Evolutionary conservation across 2,797 vertebrate species (phyloP).

Genomic region (Halcyon leucocephala): DNA sequence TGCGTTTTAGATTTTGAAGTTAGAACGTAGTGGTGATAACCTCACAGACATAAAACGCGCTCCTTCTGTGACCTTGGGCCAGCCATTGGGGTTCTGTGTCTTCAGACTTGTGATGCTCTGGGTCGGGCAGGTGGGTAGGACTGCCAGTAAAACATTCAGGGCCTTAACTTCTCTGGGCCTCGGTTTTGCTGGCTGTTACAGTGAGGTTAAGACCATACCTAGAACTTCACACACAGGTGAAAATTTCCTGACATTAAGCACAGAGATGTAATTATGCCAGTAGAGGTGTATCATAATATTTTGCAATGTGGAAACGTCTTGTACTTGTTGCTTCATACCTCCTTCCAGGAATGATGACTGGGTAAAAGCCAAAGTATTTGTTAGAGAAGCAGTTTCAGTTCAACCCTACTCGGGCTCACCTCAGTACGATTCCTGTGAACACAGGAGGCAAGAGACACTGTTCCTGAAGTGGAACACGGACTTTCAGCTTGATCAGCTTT

Average conservation of each 20-base stretch:
- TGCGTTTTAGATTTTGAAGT: background rate
- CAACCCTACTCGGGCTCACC: rapidly evolving
- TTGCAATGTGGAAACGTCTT: background rate
- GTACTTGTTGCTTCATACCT: background rate
- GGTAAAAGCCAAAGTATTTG: background rate
- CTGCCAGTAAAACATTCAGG: background rate
- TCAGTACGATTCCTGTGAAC: background rate
- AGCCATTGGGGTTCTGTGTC: background rate
- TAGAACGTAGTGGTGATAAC: background rate
- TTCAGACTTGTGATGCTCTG: background rate
- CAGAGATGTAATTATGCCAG: background rate
- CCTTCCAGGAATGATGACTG: background rate
- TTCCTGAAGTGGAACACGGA: background rate
- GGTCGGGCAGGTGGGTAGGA: background rate
- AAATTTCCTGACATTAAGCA: background rate
- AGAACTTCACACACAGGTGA: background rate
- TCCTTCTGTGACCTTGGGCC: background rate
- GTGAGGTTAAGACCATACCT: background rate
- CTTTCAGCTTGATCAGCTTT: background rate
- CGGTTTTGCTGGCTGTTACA: background rate
- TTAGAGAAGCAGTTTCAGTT: background rate
- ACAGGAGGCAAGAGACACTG: rapidly evolving
- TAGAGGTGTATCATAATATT: background rate
- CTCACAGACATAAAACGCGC: background rate
- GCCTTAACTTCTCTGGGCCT: background rate